These are phyloP conservation scores for Boulengeromyrus knoepffleri DNA, from an alignment of 2,113 vertebrate genomes.

Conservation along the genomic window DNA sequence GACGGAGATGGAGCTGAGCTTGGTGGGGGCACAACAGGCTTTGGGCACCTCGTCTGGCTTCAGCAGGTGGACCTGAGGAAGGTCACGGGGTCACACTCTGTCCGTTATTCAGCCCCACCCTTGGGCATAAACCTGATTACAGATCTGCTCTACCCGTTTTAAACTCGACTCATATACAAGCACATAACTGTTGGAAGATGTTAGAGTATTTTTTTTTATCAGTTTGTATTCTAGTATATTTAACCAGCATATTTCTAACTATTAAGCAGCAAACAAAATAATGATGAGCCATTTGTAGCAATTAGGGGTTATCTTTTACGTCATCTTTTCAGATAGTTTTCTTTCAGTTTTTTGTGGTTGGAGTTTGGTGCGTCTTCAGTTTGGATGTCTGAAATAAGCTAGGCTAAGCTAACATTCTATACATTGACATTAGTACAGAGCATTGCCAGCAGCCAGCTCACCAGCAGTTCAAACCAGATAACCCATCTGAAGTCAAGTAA, in stretches of 20 bases:
- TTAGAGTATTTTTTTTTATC: background rate
- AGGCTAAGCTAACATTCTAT: background rate
- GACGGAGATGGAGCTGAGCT: slow-evolving; percentile 87
- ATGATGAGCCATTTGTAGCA: background rate
- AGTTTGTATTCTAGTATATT: background rate
- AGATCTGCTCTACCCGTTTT: background rate
- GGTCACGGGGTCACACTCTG: background rate
- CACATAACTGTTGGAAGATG: background rate
- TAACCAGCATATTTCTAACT: background rate
- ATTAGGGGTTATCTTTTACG: background rate
- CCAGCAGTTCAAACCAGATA: no score
- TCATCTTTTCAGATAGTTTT: background rate
- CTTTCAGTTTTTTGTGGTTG: background rate
- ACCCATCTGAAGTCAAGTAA: no score
- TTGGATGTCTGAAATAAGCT: background rate
- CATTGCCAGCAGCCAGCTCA: no score
- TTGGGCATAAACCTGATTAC: background rate
- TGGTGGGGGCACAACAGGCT: slow-evolving; percentile 88
- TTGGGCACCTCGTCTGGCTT: slow-evolving; percentile 86
- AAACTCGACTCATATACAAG: background rate
- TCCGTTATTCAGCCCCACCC: background rate
- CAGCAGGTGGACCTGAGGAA: slow-evolving; percentile 79
- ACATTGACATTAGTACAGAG: background rate
- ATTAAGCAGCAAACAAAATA: background rate
- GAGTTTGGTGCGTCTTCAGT: background rate